Conservation (phyloP, 1,140 invertebrate species). For the Plectus sambesii region DNA sequence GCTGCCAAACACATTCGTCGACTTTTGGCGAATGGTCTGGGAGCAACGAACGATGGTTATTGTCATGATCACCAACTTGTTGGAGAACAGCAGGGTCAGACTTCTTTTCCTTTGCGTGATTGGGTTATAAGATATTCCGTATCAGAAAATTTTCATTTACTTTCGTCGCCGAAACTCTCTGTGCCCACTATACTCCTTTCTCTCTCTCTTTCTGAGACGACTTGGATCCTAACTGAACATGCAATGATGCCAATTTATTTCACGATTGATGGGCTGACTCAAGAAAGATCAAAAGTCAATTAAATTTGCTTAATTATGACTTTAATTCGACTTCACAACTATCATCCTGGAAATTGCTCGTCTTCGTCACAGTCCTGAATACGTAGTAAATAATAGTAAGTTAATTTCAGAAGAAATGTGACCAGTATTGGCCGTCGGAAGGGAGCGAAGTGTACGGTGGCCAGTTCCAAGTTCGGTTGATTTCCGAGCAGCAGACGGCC, state of each 20-base stretch:
- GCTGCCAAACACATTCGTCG: constrained; percentile 83
- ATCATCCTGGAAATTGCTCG: too few species aligned
- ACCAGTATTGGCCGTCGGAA: constrained; percentile 50
- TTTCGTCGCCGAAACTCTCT: too few species aligned
- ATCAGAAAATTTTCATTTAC: too few species aligned
- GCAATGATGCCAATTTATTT: too few species aligned
- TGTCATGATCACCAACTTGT: constrained; percentile 94
- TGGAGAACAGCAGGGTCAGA: constrained; percentile 82
- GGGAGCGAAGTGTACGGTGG: constrained; percentile 90
- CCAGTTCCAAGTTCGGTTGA: constrained; percentile 80
- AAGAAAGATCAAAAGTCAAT: constrained; percentile 87
- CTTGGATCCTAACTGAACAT: too few species aligned
- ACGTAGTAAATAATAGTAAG: too few species aligned
- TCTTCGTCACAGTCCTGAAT: too few species aligned
- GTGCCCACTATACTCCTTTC: constrained; percentile 47
- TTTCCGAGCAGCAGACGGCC: constrained; percentile 49
- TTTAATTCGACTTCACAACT: too few species aligned
- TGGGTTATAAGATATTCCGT: too few species aligned
- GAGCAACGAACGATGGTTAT: constrained; percentile 82
- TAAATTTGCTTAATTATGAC: too few species aligned
- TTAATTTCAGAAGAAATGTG: constrained; percentile 53
- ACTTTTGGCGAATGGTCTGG: constrained; percentile 99
- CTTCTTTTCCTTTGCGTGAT: too few species aligned
- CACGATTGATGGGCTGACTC: too few species aligned
- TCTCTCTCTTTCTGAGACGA: constrained; percentile 3